phyloP scores from a whole-genome alignment of 1,140 invertebrate species.

The Scaptomyza hsui region DNA sequence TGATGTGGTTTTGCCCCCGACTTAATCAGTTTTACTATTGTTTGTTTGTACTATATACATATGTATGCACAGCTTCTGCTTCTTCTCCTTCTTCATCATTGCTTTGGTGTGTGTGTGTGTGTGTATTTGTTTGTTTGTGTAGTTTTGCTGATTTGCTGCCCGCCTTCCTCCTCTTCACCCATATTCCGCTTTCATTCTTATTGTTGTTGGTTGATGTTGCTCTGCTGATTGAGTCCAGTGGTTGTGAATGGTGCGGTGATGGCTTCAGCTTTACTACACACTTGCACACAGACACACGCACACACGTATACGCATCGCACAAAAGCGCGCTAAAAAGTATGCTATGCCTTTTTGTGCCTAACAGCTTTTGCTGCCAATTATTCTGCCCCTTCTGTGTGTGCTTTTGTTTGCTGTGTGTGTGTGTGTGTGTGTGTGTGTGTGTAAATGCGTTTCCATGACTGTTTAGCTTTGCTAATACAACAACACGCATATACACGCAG shows the following conservation, averaged over 20 bases:
- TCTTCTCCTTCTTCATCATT: not conserved
- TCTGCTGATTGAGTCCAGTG: slow-evolving; percentile 33
- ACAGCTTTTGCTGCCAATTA: slow-evolving; percentile 38
- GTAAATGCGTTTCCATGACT: slow-evolving; percentile 26
- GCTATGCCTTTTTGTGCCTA: slow-evolving; percentile 21
- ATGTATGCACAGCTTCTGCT: slow-evolving; percentile 15
- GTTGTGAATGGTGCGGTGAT: not conserved
- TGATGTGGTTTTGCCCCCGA: slow-evolving; percentile 77
- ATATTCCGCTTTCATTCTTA: slow-evolving; percentile 1
- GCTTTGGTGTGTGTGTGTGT: slow-evolving; percentile 8
- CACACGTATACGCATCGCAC: slow-evolving; percentile 1
- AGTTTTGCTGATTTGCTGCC: slow-evolving; percentile 39
- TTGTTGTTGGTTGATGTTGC: slow-evolving; percentile 28
- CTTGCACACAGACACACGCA: slow-evolving; percentile 4
- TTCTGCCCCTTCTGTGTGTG: slow-evolving; percentile 7
- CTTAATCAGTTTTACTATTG: slow-evolving; percentile 82
- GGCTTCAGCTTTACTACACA: slow-evolving; percentile 11
- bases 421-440: slow-evolving; percentile 1
- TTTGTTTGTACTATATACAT: slow-evolving; percentile 72
- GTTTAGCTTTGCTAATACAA: slow-evolving; percentile 30
- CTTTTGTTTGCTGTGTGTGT: too few relatives aligned
- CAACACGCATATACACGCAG: not conserved
- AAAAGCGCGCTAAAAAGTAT: slow-evolving; percentile 41
- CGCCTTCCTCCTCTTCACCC: slow-evolving; percentile 17
- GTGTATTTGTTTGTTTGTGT: slow-evolving; percentile 24